Base-by-base conservation (phyloP, 2,888 invertebrate species). In the Athripsodes cinereus region DNA sequence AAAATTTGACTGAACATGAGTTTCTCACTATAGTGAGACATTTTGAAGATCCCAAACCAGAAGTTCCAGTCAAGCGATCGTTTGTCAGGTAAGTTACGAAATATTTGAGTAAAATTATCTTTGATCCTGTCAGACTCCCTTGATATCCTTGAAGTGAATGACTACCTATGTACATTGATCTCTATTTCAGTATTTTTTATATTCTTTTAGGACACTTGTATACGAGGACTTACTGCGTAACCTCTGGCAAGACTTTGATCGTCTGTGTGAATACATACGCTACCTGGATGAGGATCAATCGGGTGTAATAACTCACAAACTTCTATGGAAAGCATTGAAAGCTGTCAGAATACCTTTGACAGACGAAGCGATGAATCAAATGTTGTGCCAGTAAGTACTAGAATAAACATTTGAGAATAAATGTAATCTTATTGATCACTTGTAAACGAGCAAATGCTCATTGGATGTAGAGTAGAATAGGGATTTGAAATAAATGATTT, bases 1-100 rank as follows among this genome's bases (percentile, higher is more conserved):
- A 83, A 22, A 76, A 81, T 64, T 86, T 91, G 71, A 85, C 84
- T 1, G 89, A 91, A 67, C 92, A 92, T 62, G 92, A 92, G 73
- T 87, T 90, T 69, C 75, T 91, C 2, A 88, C 90, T 0, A 73
- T 92, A 10, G 83, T 87, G 13, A 81, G 92, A 63, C 78, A 82
- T 64, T 92, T 88, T 71, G 77, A 80, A 64, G 71, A 73, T 31
- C 22, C 50, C n/a, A 35, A n/a, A 1, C 22, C 34, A 19, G 76
- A 57, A 71, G 74, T 19, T 67, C 70, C 71, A 65, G 78, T 74
- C 62, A 73, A 73, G 1, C 67, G 73, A 22, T 76, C 77, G 56
- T 74, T 76, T 75, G 68, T 78, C 16, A 61, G 61, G 62, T 64
- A 58, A 26, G n/a, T n/a, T n/a, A n/a, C n/a, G n/a, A n/a, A n/a